Evolutionary conservation across 1,140 invertebrate species (phyloP), one percentile per base, ranked within the genome.

Genomic region (Chrysoperla carnea): DNA sequence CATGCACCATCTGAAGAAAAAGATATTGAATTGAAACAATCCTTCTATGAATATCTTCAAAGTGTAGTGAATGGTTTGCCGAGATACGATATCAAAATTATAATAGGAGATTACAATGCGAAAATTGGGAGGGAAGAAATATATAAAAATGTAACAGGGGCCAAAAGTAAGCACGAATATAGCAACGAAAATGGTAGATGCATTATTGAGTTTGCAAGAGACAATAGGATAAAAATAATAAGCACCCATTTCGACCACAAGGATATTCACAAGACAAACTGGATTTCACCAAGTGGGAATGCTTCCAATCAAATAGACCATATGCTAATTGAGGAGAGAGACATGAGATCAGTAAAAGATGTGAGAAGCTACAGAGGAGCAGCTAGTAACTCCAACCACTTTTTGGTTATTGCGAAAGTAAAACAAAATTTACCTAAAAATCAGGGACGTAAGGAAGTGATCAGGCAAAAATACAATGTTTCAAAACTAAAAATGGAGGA

Each of bases 261-360:
- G 40, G 39, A 48, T 28, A 50, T 53, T 36, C 45, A 50, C 37
- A 41, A 48, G 37, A 41, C 43, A 17, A 52, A 47, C 15, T 53
- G 49, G 51, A 45, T 40, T 27, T 51, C 53, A 15, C 46, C 48
- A 29, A 38, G 46, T 41, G 43, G 45, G 15, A 31, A 17, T 29
- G 42, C 45, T 33, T 35, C 31, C 17, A 23, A 23, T 23, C 17
- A 23, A 23, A 23, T 23, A 23, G 17, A 23, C 17, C 17, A 23
- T 23, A 23, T 23, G 17, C 17, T 23, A 3, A 23, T 23, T 23
- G 17, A 23, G 17, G 17, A 23, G 17, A 23, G 17, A 23, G 17
- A 23, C 17, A 23, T 23, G 17, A 23, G 17, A 23, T 3, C 5
- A 23, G 17, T 23, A 23, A 23, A 23, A 23, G 17, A 23, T 23